Base-by-base conservation (phyloP, 2,113 vertebrate genomes). In the Damaliscus lunatus region DNA sequence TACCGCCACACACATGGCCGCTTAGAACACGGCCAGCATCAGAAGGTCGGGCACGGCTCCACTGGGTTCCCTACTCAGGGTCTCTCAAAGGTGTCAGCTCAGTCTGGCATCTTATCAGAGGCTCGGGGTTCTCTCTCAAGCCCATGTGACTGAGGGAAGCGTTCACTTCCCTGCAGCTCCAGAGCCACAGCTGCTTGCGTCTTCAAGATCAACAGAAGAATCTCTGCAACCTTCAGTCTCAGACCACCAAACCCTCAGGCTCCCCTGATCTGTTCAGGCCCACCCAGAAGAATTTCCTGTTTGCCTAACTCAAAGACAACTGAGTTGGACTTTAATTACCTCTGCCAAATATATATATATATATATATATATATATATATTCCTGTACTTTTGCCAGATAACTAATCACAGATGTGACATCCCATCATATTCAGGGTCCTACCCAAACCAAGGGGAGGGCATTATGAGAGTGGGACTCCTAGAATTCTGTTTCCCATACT, bases 1-100 rank as follows among this genome's bases (percentile, higher is more conserved):
- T 7, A 81, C 3, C 25, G 40, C 16, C 19, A 21, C 31, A 25
- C 12, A 3, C 0, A 0, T 17, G 27, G 29, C 3, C 4, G 5
- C 29, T 64, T 29, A 40, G 8, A 21, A 7, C n/a, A 17, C 12
- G 12, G 31, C 55, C 31, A 33, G 64, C 43, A 5, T 36, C 95
- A 48, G 55, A 67, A 80, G 90, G 77, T 48, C 81, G 33, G 15
- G 43, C 48, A 14, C 1, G 3, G 55, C 60, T 53, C 50, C 9
- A 7, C 60, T 55, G 29, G 3, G 4, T 52, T 55, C 36, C 94
- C 40, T 19, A 0, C 40, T 17, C 19, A 23, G 55, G 50, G 36
- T 19, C 50, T 90, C 40, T 46, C 59, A 57, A 59, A 60, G 19
- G 82, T 29, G 29, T 50, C 25, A 2, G 43, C 31, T 48, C 8